Evolutionary conservation across 2,113 vertebrate genomes (phyloP).

Genomic region (Macrotis lagotis): DNA sequence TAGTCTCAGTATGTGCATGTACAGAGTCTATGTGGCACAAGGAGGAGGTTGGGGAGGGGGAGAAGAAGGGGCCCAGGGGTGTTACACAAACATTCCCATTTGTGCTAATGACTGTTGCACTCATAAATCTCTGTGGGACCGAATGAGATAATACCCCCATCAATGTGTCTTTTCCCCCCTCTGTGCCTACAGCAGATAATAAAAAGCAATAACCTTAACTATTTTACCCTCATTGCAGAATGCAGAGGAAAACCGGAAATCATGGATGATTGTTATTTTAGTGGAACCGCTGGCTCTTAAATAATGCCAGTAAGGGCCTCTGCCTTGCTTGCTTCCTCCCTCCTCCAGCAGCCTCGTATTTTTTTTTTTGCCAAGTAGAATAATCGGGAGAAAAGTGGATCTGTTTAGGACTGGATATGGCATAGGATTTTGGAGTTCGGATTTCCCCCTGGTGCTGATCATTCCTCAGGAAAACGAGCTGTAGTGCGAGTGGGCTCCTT

Average conservation of each 20-base stretch:
- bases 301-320: neutral
- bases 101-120: neutral
- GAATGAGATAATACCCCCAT: no score
- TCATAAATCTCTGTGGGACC: neutral
- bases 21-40: neutral
- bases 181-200: neutral
- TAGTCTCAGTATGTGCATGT: neutral
- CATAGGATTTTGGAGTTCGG: neutral
- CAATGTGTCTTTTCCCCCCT: neutral
- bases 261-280: neutral
- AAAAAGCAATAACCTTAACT: neutral
- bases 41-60: no score
- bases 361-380: neutral
- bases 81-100: neutral
- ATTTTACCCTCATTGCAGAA: neutral
- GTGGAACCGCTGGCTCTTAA: no score
- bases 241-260: neutral
- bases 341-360: neutral
- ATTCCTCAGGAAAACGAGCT: neutral
- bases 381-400: neutral
- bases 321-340: neutral
- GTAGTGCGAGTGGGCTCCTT: accelerated
- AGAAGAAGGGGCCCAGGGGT: neutral
- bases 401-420: neutral
- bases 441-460: neutral